Base-by-base conservation (phyloP, 2,888 invertebrate genomes). In the Apantesis nais region DNA sequence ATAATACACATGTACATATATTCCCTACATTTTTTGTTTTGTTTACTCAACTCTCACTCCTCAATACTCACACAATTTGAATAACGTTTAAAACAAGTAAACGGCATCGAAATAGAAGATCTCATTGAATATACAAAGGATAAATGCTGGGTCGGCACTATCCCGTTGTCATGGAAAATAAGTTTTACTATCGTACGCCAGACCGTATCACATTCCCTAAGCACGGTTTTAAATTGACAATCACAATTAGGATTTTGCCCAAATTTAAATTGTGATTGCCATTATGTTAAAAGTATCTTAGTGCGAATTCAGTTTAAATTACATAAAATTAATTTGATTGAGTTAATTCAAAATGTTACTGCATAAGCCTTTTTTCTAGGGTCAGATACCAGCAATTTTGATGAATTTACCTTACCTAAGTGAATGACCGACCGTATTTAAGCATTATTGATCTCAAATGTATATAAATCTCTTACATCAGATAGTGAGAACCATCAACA, bases 221-320 rank as follows among this genome's bases (percentile, higher is more conserved):
- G 74, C 79, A 73, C 71, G 66, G 14, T 72, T 82, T 80, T 80
- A 80, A 82, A 82, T 82, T 78, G 78, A 70, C 73, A 78, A 78
- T 82, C 73, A 77, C 75, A 80, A 79, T 79, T 78, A 78, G 68
- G 70, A 72, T 64, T 67, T 61, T 65, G 52, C 48, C 25, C 65
- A 70, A 52, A 29, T 31, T 39, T 44, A 64, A 44, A 69, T 68
- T 64, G 60, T 58, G 44, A 69, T 69, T 58, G 72, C 78, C 58
- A 73, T 72, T 75, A 75, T 74, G 81, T 80, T 70, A 66, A 71
- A 79, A 67, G 79, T 67, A 70, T 34, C 71, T 79, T 79, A 63
- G 9, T 25, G 65, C 74, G 75, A 67, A 70, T 74, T 68, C 68
- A 63, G 70, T 74, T 34, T 58, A 31, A 58, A 22, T 39, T 52